Base-by-base conservation (phyloP, 2,888 invertebrate species). In the Frankliniella intonsa region DNA sequence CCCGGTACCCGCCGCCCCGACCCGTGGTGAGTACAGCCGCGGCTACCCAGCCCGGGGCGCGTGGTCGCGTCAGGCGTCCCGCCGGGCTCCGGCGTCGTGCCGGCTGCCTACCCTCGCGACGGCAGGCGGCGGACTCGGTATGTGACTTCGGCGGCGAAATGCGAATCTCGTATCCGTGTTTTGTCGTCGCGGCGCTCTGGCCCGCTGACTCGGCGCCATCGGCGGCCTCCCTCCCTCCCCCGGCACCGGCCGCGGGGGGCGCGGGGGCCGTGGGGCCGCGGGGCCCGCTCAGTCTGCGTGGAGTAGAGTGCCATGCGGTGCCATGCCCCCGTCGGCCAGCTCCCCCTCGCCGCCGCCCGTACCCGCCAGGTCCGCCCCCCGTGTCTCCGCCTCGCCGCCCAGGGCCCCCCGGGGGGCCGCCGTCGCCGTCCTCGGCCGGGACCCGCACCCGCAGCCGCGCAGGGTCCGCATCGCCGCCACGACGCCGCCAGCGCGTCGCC, bases 1-100 rank as follows among this genome's bases (percentile, higher is more conserved):
- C 97, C 69, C 91, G 96, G 86, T 97, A 95, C 91, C 95, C 95
- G 84, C 95, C 95, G 81, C 94, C 94, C 82, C 92, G 94, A 86
- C 92, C 92, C 8, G 69, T 76, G 69, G 69, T 76, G 25, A 76
- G 69, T 69, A 22, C 10, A 22, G 14, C 62, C n/a, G n/a, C 17
- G 69, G n/a, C 22, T 55, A 3, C 19, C 55, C 55, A 3, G 55
- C 3, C 55, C 14, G n/a, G n/a, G n/a, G 38, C 38, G 38, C 5
- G 38, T 38, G 38, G 38, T 38, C 38, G 38, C 38, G 38, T 3
- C 5, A 38, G 38, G 38, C 5, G 5, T 5, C 38, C 38, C 38
- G 38, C 38, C 5, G 38, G 38, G 38, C 38, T 38, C 38, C 38
- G 38, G 38, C 5, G 38, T 38, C 38, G 38, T 38, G 38, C 38